Percentiles rank a stretch among this genome's conserved stretches.
These are phyloP conservation scores for Platycheirus rosarum DNA, from an alignment of 2,888 invertebrate genomes.

Conservation along the genomic window DNA sequence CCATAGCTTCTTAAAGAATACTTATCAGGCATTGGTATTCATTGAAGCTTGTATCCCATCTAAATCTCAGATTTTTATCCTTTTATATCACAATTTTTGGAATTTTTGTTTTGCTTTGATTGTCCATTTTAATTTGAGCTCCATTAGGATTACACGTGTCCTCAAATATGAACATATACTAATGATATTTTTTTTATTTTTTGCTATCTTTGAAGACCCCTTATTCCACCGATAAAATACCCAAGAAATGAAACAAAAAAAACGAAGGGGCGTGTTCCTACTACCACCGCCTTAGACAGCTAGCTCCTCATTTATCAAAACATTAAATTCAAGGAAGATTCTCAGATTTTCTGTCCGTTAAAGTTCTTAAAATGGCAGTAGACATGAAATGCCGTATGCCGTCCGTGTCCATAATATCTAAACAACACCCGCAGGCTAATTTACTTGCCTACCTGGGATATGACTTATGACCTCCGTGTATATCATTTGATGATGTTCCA, in stretches of 20 bases:
- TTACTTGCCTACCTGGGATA: conserved; percentile 73
- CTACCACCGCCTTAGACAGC: not conserved
- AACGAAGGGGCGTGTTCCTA: not conserved
- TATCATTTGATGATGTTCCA: conserved; percentile 62
- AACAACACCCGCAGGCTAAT: conserved; percentile 68
- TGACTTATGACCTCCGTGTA: conserved; percentile 71
- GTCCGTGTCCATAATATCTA: conserved; percentile 31
- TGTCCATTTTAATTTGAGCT: too few relatives aligned
- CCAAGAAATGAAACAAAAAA: not conserved
- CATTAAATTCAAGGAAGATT: conserved; percentile 47
- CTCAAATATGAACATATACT: too few relatives aligned
- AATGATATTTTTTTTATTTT: too few relatives aligned
- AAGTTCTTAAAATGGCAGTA: conserved; percentile 49
- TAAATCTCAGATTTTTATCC: too few relatives aligned
- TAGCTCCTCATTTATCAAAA: conserved; percentile 58
- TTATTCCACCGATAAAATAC: too few relatives aligned
- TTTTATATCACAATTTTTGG: too few relatives aligned
- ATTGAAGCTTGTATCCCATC: too few relatives aligned
- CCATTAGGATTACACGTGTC: too few relatives aligned
- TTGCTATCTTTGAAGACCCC: too few relatives aligned
- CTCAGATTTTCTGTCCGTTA: conserved; percentile 42
- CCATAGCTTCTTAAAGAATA: too few relatives aligned
- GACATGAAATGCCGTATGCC: conserved; percentile 58
- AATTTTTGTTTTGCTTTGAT: too few relatives aligned
- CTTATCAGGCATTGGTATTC: too few relatives aligned